phyloP scores from a whole-genome alignment of 2,797 vertebrate genomes.

The Lepidocolaptes lacrymiger region DNA sequence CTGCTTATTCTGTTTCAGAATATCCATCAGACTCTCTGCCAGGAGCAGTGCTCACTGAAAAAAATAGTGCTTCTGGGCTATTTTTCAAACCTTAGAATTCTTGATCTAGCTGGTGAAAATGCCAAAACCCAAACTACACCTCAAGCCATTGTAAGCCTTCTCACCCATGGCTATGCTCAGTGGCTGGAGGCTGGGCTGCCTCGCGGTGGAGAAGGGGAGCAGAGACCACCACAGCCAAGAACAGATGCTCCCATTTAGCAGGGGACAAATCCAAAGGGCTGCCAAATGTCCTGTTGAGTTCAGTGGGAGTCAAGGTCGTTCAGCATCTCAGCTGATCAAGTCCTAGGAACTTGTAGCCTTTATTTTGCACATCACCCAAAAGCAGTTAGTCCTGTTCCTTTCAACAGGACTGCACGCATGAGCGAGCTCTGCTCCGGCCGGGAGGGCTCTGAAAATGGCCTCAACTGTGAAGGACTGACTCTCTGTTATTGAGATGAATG shows the following conservation, averaged over 20 bases:
- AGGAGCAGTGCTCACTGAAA: not conserved
- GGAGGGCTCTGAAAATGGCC: not conserved
- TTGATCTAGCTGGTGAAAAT: not conserved
- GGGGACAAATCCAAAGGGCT: not conserved
- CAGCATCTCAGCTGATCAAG: not conserved
- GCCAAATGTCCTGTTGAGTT: not conserved
- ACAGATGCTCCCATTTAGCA: not conserved
- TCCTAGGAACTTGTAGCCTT: not conserved
- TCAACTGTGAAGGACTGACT: not conserved
- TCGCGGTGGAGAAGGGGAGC: accelerated
- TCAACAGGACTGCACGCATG: not conserved
- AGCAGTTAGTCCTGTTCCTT: not conserved
- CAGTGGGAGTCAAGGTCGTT: not conserved
- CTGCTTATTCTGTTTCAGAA: conserved; percentile 20
- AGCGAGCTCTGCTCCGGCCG: not conserved
- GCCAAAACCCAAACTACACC: not conserved
- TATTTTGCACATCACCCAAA: not conserved
- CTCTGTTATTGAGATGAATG: not conserved
- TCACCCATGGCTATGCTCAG: not conserved
- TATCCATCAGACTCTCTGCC: not conserved
- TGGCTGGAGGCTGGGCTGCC: not conserved
- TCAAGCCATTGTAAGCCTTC: not conserved
- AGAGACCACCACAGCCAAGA: not conserved
- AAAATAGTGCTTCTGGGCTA: not conserved
- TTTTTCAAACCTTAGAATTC: not conserved